phyloP scores from a whole-genome alignment of 2,888 invertebrate species.

The Chymomyza caudatula region DNA sequence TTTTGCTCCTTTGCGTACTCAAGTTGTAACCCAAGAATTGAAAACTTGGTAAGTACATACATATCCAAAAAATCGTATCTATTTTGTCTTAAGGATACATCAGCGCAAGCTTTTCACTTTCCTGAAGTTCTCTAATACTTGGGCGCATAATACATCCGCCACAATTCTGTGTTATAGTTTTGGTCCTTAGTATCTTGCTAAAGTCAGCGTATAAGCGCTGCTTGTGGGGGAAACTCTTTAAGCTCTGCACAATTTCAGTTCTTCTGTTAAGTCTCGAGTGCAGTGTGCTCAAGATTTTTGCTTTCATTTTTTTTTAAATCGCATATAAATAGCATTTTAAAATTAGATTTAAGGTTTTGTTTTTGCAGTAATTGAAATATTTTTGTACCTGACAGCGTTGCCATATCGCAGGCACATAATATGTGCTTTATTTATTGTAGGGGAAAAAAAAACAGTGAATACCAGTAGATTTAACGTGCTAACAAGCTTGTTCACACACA shows the following conservation, averaged over 20 bases:
- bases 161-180: neutral
- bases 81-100: too few relatives aligned
- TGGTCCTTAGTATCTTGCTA: neutral
- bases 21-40: too few relatives aligned
- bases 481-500: neutral
- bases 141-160: too few relatives aligned
- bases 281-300: neutral
- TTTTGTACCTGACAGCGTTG: neutral
- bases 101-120: too few relatives aligned
- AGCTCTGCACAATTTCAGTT: neutral
- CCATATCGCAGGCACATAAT: neutral
- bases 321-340: slow-evolving; percentile 25
- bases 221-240: neutral
- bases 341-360: neutral
- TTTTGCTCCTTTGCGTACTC: too few relatives aligned
- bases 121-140: too few relatives aligned
- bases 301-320: neutral
- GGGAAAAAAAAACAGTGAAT: too few relatives aligned
- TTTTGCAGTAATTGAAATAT: neutral
- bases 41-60: too few relatives aligned
- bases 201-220: neutral
- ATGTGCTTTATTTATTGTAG: too few relatives aligned
- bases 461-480: neutral
- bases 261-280: neutral
- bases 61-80: too few relatives aligned